These are phyloP conservation scores for Cotesia vestalis DNA, from an alignment of 1,140 invertebrate species.

Conservation along the genomic window DNA sequence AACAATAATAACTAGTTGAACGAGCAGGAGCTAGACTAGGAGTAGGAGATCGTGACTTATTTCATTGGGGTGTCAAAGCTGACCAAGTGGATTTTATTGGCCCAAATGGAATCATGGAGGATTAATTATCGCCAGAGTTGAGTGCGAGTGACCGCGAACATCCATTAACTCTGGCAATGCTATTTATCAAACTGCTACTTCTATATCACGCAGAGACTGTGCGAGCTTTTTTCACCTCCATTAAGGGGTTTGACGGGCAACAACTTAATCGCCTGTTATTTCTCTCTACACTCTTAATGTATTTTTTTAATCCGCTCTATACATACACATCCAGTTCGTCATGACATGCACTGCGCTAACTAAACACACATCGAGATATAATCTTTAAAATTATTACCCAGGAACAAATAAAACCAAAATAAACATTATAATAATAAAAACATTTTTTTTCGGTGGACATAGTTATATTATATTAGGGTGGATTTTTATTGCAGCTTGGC, in stretches of 20 bases:
- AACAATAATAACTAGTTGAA: slow-evolving; percentile 1
- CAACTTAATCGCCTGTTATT: slow-evolving; percentile 21
- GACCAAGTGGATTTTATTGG: slow-evolving; percentile 34
- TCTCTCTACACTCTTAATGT: no score
- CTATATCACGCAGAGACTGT: background rate
- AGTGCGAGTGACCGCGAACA: slow-evolving; percentile 35
- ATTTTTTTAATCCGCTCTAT: no score
- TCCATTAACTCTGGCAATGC: slow-evolving; percentile 33
- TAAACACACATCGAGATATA: no score
- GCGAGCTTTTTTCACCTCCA: slow-evolving; percentile 17
- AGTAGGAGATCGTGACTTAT: background rate
- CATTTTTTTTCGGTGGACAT: no score
- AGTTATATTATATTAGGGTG: no score
- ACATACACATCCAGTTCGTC: no score
- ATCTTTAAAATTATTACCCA: no score
- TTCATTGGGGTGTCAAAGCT: slow-evolving; percentile 8
- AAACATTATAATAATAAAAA: no score
- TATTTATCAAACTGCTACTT: slow-evolving; percentile 22
- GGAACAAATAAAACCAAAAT: no score
- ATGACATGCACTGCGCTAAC: background rate
- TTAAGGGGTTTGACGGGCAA: slow-evolving; percentile 30
- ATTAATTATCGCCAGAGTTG: slow-evolving; percentile 32
- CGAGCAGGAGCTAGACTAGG: background rate
- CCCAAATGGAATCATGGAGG: slow-evolving; percentile 26
- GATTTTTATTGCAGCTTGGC: no score